Evolutionary conservation across 2,888 invertebrate genomes (phyloP), one percentile per base, ranked within the genome.

Genomic region (Dermolepida albohirtum): DNA sequence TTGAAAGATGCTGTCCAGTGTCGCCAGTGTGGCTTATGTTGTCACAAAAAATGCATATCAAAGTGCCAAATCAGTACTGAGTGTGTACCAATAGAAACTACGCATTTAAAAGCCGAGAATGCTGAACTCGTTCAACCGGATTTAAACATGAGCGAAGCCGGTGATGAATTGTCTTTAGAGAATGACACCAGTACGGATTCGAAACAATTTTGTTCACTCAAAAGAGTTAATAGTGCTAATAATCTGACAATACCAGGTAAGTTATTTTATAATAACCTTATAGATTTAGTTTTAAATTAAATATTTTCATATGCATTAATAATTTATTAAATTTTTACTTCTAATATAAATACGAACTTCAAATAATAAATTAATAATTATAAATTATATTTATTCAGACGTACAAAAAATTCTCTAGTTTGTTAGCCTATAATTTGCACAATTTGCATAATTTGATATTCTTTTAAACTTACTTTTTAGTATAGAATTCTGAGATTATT

Each of bases 1-100:
- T 85, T 98, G 70, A 97, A 97, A 84, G 96, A 96, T 78, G 98
- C 96, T 2, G 94, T 95, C 77, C 94, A 95, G 79, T 98, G 98
- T 83, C 88, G 90, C 63, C 90, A 91, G 72, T 98, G 98, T 79
- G 89, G 90, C 0, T 90, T 97, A 86, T 94, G 95, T 74, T 97
- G 97, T 80, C 98, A 98, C 84, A 97, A 97, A 83, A 98, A 98
- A 81, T 98, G 98, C 83, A 91, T 95, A 72, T 89, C 89, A 8
- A 94, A 95, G 78, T 97, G 96, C 81, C 93, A 92, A 79, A 86
- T 87, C 57, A 88, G 89, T 68, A 90, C 89, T 12, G 85, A 86
- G n/a, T 92, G 92, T 65, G 74, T 73, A 40, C 74, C 75, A 29
- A 72, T 70, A 6, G 77, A 78, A 29, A 71, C 71, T 39, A 59